A percentile compares a stretch with the other conserved stretches of the same genome.
Evolutionary conservation across 2,113 vertebrate species (phyloP).

Genomic region (Pomatorhinus ruficollis): DNA sequence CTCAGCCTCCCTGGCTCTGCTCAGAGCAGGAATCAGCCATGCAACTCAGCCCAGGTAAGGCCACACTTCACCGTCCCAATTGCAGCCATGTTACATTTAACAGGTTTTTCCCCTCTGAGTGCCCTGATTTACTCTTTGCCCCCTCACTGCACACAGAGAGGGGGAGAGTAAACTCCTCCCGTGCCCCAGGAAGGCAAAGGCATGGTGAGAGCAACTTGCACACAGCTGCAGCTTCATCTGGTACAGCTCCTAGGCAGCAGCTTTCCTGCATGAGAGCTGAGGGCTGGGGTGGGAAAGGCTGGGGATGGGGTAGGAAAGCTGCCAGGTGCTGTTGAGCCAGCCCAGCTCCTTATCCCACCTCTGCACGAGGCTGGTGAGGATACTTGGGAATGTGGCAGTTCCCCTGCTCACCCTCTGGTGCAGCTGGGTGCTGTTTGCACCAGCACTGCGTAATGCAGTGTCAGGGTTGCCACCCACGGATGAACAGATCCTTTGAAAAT

Average conservation of each 20-base stretch:
- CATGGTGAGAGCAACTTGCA: not conserved
- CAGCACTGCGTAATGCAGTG: fast-evolving
- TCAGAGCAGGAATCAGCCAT: constrained; percentile 56
- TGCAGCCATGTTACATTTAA: not conserved
- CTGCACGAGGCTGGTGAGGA: not conserved
- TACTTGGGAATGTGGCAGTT: not conserved
- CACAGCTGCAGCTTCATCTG: not conserved
- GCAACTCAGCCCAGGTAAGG: constrained; percentile 69
- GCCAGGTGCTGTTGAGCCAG: not conserved
- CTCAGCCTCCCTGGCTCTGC: constrained; percentile 38
- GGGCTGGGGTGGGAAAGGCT: not conserved
- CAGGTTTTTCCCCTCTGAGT: not conserved
- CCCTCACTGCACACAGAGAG: not conserved
- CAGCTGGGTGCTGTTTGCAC: fast-evolving
- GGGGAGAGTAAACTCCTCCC: not conserved
- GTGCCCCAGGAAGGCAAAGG: not conserved
- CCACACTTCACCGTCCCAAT: not conserved
- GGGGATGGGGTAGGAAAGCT: not conserved
- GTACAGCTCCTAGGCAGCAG: not conserved
- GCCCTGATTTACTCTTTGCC: not conserved
- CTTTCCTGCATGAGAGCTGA: not conserved
- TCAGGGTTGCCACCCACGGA: not conserved
- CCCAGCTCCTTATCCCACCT: not conserved
- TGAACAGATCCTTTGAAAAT: not conserved
- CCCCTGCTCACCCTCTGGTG: not conserved